Percentiles rank a stretch among this genome's conserved stretches.
These are phyloP conservation scores for Nesometra sesokonis DNA, from an alignment of 35 echinoderm and acorn worm species.

Conservation along the genomic window DNA sequence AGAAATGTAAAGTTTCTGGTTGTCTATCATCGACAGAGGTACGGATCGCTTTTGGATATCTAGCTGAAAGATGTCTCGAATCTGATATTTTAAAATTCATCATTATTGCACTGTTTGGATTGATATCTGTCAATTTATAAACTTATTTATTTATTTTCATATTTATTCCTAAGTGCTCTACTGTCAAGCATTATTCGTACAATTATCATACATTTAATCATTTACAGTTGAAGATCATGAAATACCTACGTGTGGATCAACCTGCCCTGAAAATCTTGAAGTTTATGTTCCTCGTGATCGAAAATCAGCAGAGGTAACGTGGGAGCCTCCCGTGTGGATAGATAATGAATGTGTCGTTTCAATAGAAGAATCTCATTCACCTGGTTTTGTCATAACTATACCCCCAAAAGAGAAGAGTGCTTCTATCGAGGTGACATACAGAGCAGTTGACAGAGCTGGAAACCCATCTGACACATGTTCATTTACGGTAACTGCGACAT, in stretches of 20 bases:
- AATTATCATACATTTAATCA: no score
- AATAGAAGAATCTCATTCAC: not conserved
- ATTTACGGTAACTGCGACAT: not conserved
- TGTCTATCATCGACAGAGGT: no score
- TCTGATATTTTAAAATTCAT: no score
- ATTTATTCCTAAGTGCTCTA: no score
- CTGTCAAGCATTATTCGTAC: no score
- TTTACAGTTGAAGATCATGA: not conserved
- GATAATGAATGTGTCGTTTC: not conserved
- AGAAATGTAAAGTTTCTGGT: no score
- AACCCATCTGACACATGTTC: not conserved
- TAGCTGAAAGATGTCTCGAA: no score
- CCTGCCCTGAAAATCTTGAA: not conserved
- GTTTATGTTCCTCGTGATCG: not conserved
- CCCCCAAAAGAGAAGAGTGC: not conserved
- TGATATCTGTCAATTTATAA: no score
- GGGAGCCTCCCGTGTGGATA: not conserved
- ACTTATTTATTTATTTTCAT: no score
- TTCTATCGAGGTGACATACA: not conserved
- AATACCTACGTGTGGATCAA: not conserved
- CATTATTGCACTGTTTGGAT: no score
- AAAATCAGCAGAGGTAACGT: not conserved
- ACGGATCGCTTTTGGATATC: no score
- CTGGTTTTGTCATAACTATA: not conserved
- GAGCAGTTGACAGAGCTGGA: not conserved